These are phyloP conservation scores for Molossus molossus DNA, from an alignment of 2,797 vertebrate genomes.

Conservation along the genomic window DNA sequence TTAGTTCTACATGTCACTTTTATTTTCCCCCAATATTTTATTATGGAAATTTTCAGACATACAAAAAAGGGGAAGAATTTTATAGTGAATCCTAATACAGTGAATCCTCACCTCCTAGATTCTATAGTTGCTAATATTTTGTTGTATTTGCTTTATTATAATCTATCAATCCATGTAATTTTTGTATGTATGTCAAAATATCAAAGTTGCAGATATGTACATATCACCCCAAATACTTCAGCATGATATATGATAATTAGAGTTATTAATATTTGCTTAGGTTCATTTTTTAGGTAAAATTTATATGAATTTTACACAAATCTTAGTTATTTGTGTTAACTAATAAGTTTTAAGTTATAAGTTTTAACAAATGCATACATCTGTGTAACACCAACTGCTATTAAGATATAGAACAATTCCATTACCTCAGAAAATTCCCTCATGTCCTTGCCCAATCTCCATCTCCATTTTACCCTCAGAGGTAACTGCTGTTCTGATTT, in stretches of 20 bases:
- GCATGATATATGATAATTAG: background rate
- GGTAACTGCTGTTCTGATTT: background rate
- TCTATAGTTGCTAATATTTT: slow-evolving; percentile 36
- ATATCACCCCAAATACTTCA: slow-evolving; percentile 3
- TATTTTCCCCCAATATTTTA: background rate
- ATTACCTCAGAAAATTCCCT: background rate
- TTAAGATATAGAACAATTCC: slow-evolving; percentile 22
- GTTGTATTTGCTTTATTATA: slow-evolving; percentile 60
- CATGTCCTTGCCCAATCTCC: background rate
- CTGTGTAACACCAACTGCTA: background rate
- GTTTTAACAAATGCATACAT: slow-evolving; percentile 59
- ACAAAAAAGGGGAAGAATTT: slow-evolving; percentile 26
- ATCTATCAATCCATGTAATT: background rate
- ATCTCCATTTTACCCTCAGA: background rate
- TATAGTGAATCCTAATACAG: background rate
- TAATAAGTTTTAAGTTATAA: too few species aligned
- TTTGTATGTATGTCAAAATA: slow-evolving; percentile 61
- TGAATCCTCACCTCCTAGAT: background rate
- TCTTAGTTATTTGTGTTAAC: slow-evolving; percentile 58
- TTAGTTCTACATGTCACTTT: slow-evolving; percentile 12
- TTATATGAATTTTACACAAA: slow-evolving; percentile 58
- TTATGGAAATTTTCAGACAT: slow-evolving; percentile 59
- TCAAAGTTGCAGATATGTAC: background rate
- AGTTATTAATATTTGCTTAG: slow-evolving; percentile 44
- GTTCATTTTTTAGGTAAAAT: slow-evolving; percentile 46